phyloP scores from a whole-genome alignment of 1,140 invertebrate genomes.

The Meloidogyne chitwoodi region DNA sequence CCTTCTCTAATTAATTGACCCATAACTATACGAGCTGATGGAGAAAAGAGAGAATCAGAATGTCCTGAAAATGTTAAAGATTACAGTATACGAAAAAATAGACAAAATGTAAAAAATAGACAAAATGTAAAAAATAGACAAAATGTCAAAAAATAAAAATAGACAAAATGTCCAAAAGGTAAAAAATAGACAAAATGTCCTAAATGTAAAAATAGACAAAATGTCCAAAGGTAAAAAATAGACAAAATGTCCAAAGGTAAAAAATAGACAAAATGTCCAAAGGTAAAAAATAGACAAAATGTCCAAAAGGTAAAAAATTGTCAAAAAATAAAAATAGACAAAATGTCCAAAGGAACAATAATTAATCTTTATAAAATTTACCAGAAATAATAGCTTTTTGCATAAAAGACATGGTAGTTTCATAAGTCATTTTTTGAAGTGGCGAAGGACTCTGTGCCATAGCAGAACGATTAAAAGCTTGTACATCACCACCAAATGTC shows the following conservation, averaged over 20 bases:
- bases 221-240: neutral
- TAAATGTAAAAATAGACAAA: neutral
- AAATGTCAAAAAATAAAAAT: no score
- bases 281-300: neutral
- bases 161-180: neutral
- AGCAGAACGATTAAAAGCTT: slow-evolving; percentile 81
- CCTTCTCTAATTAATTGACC: slow-evolving; percentile 78
- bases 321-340: no score
- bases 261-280: neutral
- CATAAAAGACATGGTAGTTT: slow-evolving; percentile 82
- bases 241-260: neutral
- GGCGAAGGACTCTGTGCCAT: slow-evolving; percentile 83
- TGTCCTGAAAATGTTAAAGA: slow-evolving; percentile 63
- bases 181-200: neutral
- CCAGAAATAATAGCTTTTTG: slow-evolving; percentile 72
- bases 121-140: neutral
- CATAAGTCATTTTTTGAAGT: slow-evolving; percentile 95
- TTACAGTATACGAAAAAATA: neutral
- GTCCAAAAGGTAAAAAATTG: no score
- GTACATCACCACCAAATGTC: slow-evolving; percentile 84
- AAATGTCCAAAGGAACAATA: neutral
- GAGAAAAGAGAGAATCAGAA: slow-evolving; percentile 75
- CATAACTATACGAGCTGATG: slow-evolving; percentile 80
- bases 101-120: no score
- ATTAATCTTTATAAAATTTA: slow-evolving; percentile 48